These are phyloP conservation scores for Leptestheria dahalacensis DNA, from an alignment of 1,140 invertebrate genomes.

Conservation along the genomic window DNA sequence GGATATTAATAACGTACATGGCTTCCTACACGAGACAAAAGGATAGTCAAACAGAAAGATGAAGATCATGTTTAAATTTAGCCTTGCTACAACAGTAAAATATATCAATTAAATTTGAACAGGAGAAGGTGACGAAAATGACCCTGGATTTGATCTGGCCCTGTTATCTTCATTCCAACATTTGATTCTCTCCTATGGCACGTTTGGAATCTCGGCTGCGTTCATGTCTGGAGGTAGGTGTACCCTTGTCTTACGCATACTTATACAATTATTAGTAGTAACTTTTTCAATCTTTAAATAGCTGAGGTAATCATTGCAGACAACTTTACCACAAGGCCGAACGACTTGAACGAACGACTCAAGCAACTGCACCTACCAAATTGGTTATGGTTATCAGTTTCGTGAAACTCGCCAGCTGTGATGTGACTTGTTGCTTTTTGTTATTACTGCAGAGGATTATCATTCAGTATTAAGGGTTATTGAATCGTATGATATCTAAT, in stretches of 20 bases:
- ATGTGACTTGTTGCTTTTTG: too few relatives aligned
- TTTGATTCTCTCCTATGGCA: constrained; percentile 6
- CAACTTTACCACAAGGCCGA: constrained; percentile 1
- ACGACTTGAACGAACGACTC: constrained; percentile 4
- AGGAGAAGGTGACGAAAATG: constrained; percentile 1
- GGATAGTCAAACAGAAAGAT: too few relatives aligned
- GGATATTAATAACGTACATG: too few relatives aligned
- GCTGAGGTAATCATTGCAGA: constrained; percentile 9
- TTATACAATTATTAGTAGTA: neutral
- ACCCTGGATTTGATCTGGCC: constrained; percentile 4
- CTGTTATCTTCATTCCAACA: constrained; percentile 1
- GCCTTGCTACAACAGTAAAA: neutral
- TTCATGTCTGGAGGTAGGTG: constrained; percentile 3
- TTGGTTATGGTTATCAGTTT: constrained; percentile 3
- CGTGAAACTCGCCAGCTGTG: too few relatives aligned
- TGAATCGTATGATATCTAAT: too few relatives aligned
- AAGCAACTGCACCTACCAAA: neutral
- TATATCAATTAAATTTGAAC: neutral
- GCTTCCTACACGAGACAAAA: too few relatives aligned
- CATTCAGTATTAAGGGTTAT: too few relatives aligned
- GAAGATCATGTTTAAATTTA: too few relatives aligned
- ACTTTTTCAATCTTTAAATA: neutral
- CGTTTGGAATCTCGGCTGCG: constrained; percentile 5
- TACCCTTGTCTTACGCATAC: neutral
- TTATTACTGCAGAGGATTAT: too few relatives aligned